Evolutionary conservation across 2,888 invertebrate genomes (phyloP).

Genomic region (Tachina lurida): DNA sequence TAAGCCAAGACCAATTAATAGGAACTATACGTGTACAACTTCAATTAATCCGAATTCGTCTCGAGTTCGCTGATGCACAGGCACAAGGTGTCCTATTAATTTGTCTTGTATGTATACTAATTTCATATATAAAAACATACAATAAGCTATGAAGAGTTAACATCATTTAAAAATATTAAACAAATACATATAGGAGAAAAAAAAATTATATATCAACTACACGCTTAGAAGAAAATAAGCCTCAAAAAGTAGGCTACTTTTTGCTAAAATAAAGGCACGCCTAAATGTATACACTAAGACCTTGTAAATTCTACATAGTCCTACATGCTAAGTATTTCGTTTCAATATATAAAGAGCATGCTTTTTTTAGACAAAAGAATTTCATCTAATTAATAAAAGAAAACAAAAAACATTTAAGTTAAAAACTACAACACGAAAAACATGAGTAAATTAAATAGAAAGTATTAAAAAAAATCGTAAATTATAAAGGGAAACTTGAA

Average conservation of each 20-base stretch:
- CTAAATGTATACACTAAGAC: slow-evolving; percentile 14
- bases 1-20: no score
- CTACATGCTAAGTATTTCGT: background rate
- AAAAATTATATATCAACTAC: background rate
- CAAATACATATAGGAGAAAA: no score
- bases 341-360: slow-evolving; percentile 17
- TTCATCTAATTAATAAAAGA: slow-evolving; percentile 30
- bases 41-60: no score
- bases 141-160: no score
- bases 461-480: slow-evolving; percentile 50
- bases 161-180: no score
- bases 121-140: no score
- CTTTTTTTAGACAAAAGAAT: slow-evolving; percentile 31
- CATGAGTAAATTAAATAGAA: slow-evolving; percentile 70
- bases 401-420: slow-evolving; percentile 19
- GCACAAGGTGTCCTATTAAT: no score
- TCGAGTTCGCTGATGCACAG: no score
- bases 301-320: background rate
- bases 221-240: background rate
- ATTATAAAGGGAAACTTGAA: slow-evolving; percentile 49
- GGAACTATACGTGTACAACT: no score
- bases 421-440: slow-evolving; percentile 78
- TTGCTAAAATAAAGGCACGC: slow-evolving; percentile 17
- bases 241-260: background rate
- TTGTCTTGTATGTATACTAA: no score